Evolutionary conservation across 2,797 vertebrate species (phyloP).

Genomic region (Acomys russatus): DNA sequence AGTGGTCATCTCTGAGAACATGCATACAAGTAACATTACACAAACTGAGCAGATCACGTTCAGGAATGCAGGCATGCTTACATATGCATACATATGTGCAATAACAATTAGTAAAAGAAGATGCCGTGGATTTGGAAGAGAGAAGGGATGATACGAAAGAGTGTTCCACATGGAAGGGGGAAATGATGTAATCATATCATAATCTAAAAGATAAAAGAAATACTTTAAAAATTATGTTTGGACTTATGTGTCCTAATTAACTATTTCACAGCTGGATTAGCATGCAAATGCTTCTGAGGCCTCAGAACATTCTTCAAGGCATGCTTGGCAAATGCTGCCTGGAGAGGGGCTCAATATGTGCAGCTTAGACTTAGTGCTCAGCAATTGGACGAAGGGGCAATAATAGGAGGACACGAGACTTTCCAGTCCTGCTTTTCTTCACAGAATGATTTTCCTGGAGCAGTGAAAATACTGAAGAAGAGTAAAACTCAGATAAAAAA

Average conservation of each 20-base stretch:
- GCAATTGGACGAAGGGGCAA: neutral
- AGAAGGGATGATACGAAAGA: neutral
- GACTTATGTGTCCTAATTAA: neutral
- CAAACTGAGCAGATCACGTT: too few relatives aligned
- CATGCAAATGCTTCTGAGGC: conserved; percentile 16
- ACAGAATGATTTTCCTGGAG: neutral
- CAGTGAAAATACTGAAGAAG: neutral
- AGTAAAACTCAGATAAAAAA: conserved; percentile 50
- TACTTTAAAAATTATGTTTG: neutral
- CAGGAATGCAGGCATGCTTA: too few relatives aligned
- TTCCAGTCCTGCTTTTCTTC: neutral
- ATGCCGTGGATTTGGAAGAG: neutral
- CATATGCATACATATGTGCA: neutral
- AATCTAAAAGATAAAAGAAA: neutral
- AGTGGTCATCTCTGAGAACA: neutral
- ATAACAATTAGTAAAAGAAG: neutral
- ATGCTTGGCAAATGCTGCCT: neutral
- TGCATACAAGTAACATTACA: neutral
- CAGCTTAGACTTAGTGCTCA: neutral
- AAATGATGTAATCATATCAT: neutral
- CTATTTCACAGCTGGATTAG: neutral
- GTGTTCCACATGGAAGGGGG: neutral
- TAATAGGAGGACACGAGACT: neutral
- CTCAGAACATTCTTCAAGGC: neutral
- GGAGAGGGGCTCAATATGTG: neutral